Evolutionary conservation across 2,888 invertebrate genomes (phyloP).

Genomic region (Sinopyrophorus schimmeli): DNA sequence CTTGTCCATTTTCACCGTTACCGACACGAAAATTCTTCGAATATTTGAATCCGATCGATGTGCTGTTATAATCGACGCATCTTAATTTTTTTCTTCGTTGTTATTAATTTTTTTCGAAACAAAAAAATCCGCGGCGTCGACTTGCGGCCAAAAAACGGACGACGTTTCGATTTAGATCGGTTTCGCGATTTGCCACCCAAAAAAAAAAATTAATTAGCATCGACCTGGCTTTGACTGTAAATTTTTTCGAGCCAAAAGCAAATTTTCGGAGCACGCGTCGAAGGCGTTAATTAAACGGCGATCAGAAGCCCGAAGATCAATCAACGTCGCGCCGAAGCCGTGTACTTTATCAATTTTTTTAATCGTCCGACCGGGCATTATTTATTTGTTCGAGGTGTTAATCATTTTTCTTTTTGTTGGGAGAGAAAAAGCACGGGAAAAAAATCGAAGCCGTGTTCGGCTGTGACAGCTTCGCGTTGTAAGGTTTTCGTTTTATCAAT

Average conservation of each 20-base stretch:
- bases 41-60: too few species aligned
- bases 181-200: too few species aligned
- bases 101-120: too few species aligned
- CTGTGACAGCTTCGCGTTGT: slow-evolving; percentile 40
- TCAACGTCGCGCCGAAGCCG: slow-evolving; percentile 46
- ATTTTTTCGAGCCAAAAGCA: too few species aligned
- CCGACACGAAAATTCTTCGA: slow-evolving; percentile 6
- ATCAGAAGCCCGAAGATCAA: slow-evolving; percentile 45
- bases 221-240: too few species aligned
- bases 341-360: slow-evolving; percentile 47
- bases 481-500: slow-evolving; percentile 42
- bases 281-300: slow-evolving; percentile 49
- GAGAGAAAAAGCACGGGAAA: slow-evolving; percentile 37
- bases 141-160: too few species aligned
- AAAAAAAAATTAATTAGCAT: too few species aligned
- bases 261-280: slow-evolving; percentile 24
- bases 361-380: slow-evolving; percentile 45
- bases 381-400: slow-evolving; percentile 43
- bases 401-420: slow-evolving; percentile 39
- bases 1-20: slow-evolving; percentile 8
- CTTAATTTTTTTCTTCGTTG: too few species aligned
- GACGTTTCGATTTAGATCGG: too few species aligned
- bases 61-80: too few species aligned
- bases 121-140: too few species aligned
- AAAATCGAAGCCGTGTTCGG: slow-evolving; percentile 38